Conservation (phyloP, 2,888 invertebrate genomes). For the Tholera decimalis region DNA sequence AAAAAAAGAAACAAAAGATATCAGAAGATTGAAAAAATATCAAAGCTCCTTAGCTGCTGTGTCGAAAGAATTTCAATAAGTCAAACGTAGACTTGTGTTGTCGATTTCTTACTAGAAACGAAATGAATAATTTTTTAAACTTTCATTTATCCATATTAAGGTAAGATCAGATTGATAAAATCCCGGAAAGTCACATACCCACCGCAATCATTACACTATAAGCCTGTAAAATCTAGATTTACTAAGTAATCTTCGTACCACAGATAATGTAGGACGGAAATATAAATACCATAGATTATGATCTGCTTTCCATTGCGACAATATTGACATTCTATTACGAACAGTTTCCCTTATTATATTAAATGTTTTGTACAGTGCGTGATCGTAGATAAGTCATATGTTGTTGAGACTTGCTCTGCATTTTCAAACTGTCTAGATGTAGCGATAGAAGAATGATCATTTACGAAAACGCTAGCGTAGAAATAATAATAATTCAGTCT, state of each 20-base stretch:
- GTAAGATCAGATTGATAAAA: background rate
- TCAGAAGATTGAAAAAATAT: no score
- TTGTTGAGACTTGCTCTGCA: background rate
- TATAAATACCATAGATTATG: conserved; percentile 21
- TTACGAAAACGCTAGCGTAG: background rate
- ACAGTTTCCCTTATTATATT: conserved; percentile 24
- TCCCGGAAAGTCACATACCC: conserved; percentile 8
- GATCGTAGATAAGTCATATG: conserved; percentile 35
- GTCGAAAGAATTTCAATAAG: no score
- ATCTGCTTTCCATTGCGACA: conserved; percentile 37
- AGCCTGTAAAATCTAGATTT: background rate
- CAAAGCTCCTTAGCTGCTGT: no score
- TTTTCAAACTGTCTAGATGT: background rate
- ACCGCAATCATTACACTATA: background rate
- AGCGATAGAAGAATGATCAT: background rate
- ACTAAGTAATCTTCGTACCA: conserved; percentile 17
- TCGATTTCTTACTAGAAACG: background rate
- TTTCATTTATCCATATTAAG: conserved; percentile 3
- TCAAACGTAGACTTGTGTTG: no score
- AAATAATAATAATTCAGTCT: no score
- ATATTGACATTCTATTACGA: conserved; percentile 34
- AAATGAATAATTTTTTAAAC: background rate
- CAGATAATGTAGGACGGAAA: conserved; percentile 40
- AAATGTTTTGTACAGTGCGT: conserved; percentile 13
- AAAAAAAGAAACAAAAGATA: no score